Percentiles rank a stretch among this genome's conserved stretches.
These are phyloP conservation scores for Plutomurus gul DNA, from an alignment of 1,140 invertebrate genomes.

Conservation along the genomic window DNA sequence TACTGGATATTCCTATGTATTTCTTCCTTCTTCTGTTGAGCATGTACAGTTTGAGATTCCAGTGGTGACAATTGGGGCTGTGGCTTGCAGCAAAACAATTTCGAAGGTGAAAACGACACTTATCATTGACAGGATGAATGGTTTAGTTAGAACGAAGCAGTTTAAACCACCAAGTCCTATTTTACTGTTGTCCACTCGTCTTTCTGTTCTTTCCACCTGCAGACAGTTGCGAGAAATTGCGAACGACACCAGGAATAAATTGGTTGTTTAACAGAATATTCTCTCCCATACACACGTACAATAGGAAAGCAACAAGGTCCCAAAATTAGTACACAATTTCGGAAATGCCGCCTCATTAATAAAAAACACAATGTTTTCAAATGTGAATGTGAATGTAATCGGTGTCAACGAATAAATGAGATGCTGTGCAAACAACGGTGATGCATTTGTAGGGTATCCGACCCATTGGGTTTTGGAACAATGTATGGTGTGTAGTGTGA, in stretches of 20 bases:
- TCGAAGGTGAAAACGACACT: slow-evolving; percentile 48
- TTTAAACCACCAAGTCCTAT: slow-evolving; percentile 42
- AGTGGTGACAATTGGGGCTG: neutral
- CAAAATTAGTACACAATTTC: too few species aligned
- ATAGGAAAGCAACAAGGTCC: neutral
- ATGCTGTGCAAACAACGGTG: too few species aligned
- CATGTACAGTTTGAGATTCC: neutral
- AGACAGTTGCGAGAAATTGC: neutral
- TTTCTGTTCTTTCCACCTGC: slow-evolving; percentile 40
- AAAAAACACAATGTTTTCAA: too few species aligned
- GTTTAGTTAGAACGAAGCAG: slow-evolving; percentile 45
- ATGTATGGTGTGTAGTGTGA: neutral
- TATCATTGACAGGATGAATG: slow-evolving; percentile 37
- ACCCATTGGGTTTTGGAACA: too few species aligned
- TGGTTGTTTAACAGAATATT: neutral
- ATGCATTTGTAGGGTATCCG: too few species aligned
- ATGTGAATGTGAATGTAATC: too few species aligned
- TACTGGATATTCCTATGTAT: neutral
- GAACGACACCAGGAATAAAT: neutral
- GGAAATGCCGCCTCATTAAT: too few species aligned
- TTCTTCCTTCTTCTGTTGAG: too few species aligned
- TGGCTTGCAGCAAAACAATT: slow-evolving; percentile 46
- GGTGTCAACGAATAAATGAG: too few species aligned
- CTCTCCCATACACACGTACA: neutral
- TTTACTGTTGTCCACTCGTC: neutral